Evolutionary conservation across 1,140 invertebrate genomes (phyloP).

Genomic region (Onthophagus taurus): DNA sequence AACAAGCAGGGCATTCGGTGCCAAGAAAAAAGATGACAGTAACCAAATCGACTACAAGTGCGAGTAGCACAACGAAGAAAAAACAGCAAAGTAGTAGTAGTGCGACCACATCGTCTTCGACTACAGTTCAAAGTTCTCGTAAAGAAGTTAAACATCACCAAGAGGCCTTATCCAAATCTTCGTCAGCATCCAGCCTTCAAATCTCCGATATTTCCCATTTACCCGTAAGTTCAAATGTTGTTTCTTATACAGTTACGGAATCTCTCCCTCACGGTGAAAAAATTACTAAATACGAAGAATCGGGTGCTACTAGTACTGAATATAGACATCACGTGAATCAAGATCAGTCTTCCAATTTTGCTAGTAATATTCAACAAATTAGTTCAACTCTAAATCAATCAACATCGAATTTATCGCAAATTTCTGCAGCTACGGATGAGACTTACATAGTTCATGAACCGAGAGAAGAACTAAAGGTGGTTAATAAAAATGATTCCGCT

Average conservation of each 20-base stretch:
- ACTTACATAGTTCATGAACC: slow-evolving; percentile 37
- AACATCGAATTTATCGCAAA: slow-evolving; percentile 26
- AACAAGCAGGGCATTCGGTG: too few species aligned
- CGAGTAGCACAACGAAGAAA: slow-evolving; percentile 27
- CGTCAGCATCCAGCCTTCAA: slow-evolving; percentile 32
- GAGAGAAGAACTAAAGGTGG: slow-evolving; percentile 30
- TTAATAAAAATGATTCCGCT: slow-evolving; percentile 39
- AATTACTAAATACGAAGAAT: slow-evolving; percentile 33
- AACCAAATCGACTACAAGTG: slow-evolving; percentile 26
- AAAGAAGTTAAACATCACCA: not conserved
- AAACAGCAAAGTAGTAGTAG: too few species aligned
- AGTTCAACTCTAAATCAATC: slow-evolving; percentile 32
- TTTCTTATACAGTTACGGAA: slow-evolving; percentile 34
- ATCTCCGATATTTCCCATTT: slow-evolving; percentile 35
- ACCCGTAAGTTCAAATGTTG: slow-evolving; percentile 26
- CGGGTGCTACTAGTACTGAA: slow-evolving; percentile 29
- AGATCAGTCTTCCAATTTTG: slow-evolving; percentile 19
- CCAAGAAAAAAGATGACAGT: slow-evolving; percentile 33
- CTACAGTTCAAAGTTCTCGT: slow-evolving; percentile 15
- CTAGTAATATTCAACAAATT: slow-evolving; percentile 27
- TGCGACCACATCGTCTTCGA: slow-evolving; percentile 13
- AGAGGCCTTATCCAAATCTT: slow-evolving; percentile 28
- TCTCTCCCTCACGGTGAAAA: slow-evolving; percentile 32
- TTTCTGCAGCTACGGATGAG: slow-evolving; percentile 10
- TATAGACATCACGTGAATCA: slow-evolving; percentile 31